Evolutionary conservation across 2,888 invertebrate species (phyloP), one percentile per base, ranked within the genome.

Genomic region (Dermolepida albohirtum): DNA sequence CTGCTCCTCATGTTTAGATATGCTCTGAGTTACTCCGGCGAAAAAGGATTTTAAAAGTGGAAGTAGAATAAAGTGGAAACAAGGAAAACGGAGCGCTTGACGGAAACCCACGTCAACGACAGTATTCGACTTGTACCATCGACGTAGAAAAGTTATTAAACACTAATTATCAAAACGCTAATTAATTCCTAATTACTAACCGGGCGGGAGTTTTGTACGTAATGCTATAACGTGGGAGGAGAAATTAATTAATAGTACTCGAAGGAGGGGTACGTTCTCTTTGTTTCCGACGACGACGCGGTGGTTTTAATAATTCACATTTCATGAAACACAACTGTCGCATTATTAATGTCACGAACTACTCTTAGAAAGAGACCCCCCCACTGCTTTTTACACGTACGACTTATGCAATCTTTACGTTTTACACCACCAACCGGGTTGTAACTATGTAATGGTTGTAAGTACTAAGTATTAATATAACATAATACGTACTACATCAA

Each of bases 131-230:
- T 16, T 47, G 8, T 10, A 44, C 43, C 29, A 14, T 59, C 44
- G 43, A 44, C 49, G 47, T 29, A 40, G 49, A 50, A 54, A 49
- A 47, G 66, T 66, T 66, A 66, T 66, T 66, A 66, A 57, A 57
- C 49, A 34, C 40, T 55, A 66, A 55, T 66, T 66, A 57, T 57
- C 47, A 50, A 57, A 57, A 50, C 57, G 49, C 44, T 66, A 66
- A 66, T 66, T 66, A 66, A 66, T 55, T 66, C 66, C 49, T 66
- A 57, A 66, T 66, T 66, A 57, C 66, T 43, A 54, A 16, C 17
- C 40, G 54, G 39, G 54, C 29, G 11, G 40, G 40, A 54, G 40
- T 39, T 34, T 34, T 39, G 17, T 54, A 54, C 54, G 54, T 54
- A 54, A 39, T 54, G 54, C 40, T 14, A 40, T 54, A 40, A 54